A percentile compares a stretch with the other conserved stretches of the same genome.
Conservation (phyloP, 2,797 vertebrate species). For the Huso huso region DNA sequence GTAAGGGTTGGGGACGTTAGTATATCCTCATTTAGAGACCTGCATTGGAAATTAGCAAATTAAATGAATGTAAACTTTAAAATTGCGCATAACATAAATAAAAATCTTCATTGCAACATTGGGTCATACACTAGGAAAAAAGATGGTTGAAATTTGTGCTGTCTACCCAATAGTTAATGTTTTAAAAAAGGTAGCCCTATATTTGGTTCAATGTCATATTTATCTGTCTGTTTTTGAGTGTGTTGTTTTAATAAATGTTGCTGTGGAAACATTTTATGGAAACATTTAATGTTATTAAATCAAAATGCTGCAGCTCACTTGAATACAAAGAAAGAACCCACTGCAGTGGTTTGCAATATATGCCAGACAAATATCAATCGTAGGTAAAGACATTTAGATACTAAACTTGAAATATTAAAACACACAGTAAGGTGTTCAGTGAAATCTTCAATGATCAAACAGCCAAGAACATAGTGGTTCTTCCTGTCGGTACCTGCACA, state of each 20-base stretch:
- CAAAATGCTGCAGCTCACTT: background rate
- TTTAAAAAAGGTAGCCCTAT: background rate
- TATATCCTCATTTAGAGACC: too few species aligned
- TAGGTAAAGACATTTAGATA: too few species aligned
- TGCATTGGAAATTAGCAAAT: too few species aligned
- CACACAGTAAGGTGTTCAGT: too few species aligned
- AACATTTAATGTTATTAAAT: background rate
- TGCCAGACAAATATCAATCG: background rate
- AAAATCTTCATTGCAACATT: too few species aligned
- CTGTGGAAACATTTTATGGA: background rate
- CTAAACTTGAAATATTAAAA: too few species aligned
- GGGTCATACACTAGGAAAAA: too few species aligned
- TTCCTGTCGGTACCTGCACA: constrained; percentile 21
- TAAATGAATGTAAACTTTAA: too few species aligned
- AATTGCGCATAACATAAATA: too few species aligned
- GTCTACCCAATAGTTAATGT: too few species aligned
- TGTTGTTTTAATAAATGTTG: background rate
- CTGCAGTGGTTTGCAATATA: background rate
- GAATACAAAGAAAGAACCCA: background rate
- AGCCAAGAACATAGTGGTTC: constrained; percentile 5
- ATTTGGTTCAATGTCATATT: background rate
- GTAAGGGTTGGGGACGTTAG: too few species aligned
- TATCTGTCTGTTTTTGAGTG: background rate
- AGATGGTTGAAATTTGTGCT: too few species aligned
- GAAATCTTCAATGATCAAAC: background rate